phyloP scores from a whole-genome alignment of 2,888 invertebrate genomes.

The Ferrisia virgata region DNA sequence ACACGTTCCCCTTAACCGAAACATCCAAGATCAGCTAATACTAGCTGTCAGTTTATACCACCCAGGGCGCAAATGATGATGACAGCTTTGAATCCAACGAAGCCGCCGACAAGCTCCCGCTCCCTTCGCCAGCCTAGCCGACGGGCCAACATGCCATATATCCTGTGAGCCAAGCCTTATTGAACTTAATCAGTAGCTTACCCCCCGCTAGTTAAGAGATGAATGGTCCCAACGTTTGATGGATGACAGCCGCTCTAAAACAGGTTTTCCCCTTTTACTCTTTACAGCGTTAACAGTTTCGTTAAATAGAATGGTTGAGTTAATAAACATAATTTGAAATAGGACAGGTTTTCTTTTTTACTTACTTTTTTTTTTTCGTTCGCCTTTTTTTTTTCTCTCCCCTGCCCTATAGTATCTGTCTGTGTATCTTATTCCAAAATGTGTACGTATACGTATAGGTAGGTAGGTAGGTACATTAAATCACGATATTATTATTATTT shows the following conservation, averaged over 20 bases:
- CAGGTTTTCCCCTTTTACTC: conserved; percentile 39
- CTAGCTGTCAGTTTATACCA: conserved; percentile 47
- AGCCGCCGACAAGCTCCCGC: conserved; percentile 47
- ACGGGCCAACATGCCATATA: conserved; percentile 43
- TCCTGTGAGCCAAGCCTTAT: conserved; percentile 44
- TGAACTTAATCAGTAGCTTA: conserved; percentile 47
- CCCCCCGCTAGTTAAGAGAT: conserved; percentile 45
- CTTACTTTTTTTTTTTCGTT: not conserved
- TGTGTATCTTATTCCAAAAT: conserved; percentile 38
- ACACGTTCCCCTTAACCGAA: conserved; percentile 12
- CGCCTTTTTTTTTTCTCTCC: not conserved
- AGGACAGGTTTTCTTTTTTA: conserved; percentile 42
- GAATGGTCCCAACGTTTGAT: conserved; percentile 45
- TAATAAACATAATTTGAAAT: conserved; percentile 46
- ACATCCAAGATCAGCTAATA: conserved; percentile 41
- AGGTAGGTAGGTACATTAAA: too few species aligned
- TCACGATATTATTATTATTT: conserved; percentile 38
- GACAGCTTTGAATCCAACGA: conserved; percentile 48
- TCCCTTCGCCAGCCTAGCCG: conserved; percentile 14
- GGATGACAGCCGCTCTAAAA: conserved; percentile 46
- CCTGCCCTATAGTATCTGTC: too few species aligned
- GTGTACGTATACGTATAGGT: too few species aligned
- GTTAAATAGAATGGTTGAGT: conserved; percentile 45
- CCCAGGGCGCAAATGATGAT: conserved; percentile 48
- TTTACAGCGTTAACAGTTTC: conserved; percentile 38